Conservation (phyloP, 2,113 vertebrate species). For the Sterrhoptilus dennistouni region DNA sequence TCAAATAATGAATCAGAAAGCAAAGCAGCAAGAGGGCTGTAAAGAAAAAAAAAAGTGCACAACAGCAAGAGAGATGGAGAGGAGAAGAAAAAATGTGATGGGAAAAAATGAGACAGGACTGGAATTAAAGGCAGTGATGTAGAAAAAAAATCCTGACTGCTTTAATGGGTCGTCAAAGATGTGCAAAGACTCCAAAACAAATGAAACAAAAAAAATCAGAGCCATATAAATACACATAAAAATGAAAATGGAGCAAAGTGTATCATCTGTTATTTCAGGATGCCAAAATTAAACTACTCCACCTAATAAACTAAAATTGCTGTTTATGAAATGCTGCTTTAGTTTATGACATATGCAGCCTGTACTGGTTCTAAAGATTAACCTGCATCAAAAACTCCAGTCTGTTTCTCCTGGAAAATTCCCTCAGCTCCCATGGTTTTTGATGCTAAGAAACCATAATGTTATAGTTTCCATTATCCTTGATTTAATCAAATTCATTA, state of each 20-base stretch:
- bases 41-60: background rate
- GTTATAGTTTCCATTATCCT: background rate
- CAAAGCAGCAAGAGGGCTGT: background rate
- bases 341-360: background rate
- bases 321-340: background rate
- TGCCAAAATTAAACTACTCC: background rate
- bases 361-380: background rate
- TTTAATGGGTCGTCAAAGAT: conserved; percentile 1
- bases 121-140: conserved; percentile 38
- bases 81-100: background rate
- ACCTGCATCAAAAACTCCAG: background rate
- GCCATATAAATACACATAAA: background rate
- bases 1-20: background rate
- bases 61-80: background rate
- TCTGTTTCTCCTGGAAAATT: background rate
- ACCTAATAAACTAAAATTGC: background rate
- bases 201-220: background rate
- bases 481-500: background rate
- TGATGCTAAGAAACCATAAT: background rate
- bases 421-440: background rate
- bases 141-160: conserved; percentile 48
- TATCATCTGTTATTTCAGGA: background rate
- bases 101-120: background rate
- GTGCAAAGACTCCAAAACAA: background rate
- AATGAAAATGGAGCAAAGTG: background rate